Evolutionary conservation across 35 echinoderm and acorn worm species (phyloP).

Genomic region (Lytechinus pictus): DNA sequence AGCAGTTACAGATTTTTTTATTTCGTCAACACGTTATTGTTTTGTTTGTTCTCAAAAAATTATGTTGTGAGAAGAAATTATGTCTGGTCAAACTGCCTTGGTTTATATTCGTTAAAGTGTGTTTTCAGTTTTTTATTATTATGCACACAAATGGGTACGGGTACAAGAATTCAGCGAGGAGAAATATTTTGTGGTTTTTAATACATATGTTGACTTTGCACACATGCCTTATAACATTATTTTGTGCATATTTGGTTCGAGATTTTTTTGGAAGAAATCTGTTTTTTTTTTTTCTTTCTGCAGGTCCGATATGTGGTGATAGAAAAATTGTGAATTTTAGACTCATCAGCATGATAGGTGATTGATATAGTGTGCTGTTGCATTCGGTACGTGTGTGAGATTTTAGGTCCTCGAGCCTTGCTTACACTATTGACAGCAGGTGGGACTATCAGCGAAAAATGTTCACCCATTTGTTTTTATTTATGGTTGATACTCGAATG

Average conservation of each 20-base stretch:
- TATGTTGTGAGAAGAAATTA: background rate
- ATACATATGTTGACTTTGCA: conserved; percentile 8
- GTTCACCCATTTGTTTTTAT: background rate
- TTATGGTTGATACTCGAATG: background rate
- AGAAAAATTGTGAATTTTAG: conserved; percentile 23
- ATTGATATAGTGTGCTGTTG: conserved; percentile 33
- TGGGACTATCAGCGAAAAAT: background rate
- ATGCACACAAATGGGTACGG: conserved; percentile 42
- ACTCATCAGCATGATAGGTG: conserved; percentile 25
- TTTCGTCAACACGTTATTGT: conserved; percentile 21
- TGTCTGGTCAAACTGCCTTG: background rate
- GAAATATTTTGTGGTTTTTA: conserved; percentile 13
- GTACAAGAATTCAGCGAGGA: conserved; percentile 4
- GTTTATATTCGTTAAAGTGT: background rate
- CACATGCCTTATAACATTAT: conserved; percentile 43
- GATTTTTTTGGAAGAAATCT: background rate
- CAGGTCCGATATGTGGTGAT: conserved; percentile 3
- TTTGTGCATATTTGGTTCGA: conserved; percentile 15
- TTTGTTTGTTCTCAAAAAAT: background rate
- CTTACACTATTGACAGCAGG: background rate
- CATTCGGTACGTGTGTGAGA: background rate
- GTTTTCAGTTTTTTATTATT: conserved; percentile 25
- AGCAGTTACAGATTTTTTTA: background rate
- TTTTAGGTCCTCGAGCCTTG: background rate
- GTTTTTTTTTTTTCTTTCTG: background rate